A percentile compares a stretch with the other conserved stretches of the same genome.
Conservation (phyloP, 2,113 vertebrate genomes). For the Apodemus speciosus region DNA sequence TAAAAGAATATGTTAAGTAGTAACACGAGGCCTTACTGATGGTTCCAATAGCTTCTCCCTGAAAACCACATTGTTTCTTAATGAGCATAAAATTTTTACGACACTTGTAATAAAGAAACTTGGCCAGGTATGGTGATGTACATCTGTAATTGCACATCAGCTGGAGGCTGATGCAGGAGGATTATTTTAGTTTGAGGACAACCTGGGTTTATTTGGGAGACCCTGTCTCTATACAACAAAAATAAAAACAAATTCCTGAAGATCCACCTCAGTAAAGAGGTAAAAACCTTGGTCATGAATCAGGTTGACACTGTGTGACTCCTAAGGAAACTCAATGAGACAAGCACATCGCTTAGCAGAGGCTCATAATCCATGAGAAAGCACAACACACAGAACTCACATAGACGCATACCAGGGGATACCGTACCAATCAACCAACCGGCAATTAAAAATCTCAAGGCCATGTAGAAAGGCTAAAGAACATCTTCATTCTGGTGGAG, state of each 20-base stretch:
- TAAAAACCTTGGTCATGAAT: neutral
- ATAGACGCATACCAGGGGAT: neutral
- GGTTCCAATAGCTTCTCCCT: neutral
- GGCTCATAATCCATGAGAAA: neutral
- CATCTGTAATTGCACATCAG: neutral
- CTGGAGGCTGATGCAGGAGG: neutral
- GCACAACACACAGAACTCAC: neutral
- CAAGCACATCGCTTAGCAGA: neutral
- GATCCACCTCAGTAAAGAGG: neutral
- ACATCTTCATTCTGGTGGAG: neutral
- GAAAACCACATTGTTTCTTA: neutral
- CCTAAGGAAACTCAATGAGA: neutral
- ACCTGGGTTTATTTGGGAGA: neutral
- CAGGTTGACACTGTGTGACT: neutral
- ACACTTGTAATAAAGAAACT: neutral
- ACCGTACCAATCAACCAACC: neutral
- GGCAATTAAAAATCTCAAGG: neutral
- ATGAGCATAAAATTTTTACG: neutral
- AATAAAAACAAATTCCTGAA: neutral
- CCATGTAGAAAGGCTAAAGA: neutral
- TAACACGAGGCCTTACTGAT: neutral
- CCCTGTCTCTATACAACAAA: neutral
- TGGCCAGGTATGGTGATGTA: neutral
- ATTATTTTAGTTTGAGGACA: neutral
- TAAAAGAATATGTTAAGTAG: neutral